These are phyloP conservation scores for Tenodera sinensis DNA, from an alignment of 2,888 invertebrate species.

Conservation along the genomic window DNA sequence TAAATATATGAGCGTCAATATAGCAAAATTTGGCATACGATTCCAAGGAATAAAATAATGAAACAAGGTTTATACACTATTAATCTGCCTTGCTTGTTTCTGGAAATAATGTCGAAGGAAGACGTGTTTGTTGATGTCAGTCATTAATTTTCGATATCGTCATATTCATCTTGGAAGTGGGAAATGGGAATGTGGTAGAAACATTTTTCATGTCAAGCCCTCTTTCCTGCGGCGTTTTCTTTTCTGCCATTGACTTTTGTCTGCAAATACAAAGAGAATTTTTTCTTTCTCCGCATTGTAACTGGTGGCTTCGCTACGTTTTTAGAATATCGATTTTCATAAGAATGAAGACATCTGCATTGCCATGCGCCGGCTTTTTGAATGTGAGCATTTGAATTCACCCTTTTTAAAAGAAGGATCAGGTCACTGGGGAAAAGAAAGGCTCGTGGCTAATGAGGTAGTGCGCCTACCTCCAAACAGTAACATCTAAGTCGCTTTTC, in stretches of 20 bases:
- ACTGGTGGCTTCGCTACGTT: background rate
- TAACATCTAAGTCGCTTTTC: background rate
- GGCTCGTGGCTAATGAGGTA: background rate
- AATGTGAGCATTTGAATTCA: background rate
- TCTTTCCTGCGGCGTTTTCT: background rate
- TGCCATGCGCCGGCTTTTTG: background rate
- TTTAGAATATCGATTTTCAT: background rate
- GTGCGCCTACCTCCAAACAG: background rate
- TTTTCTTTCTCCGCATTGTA: background rate
- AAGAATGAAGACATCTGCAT: background rate
- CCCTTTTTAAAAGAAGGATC: background rate
- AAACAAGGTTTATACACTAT: no score
- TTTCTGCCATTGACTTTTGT: background rate
- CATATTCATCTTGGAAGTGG: background rate
- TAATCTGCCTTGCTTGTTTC: no score
- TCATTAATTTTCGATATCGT: background rate
- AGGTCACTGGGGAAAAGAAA: background rate
- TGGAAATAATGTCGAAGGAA: background rate
- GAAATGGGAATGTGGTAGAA: background rate
- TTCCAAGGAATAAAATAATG: no score
- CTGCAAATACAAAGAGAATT: background rate
- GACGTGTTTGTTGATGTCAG: background rate
- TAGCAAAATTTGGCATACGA: no score
- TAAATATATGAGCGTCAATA: no score
- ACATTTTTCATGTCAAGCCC: background rate